A percentile compares a stretch with the other conserved stretches of the same genome.
phyloP scores from a whole-genome alignment of 1,140 invertebrate species.

The Drosophila repletoides region DNA sequence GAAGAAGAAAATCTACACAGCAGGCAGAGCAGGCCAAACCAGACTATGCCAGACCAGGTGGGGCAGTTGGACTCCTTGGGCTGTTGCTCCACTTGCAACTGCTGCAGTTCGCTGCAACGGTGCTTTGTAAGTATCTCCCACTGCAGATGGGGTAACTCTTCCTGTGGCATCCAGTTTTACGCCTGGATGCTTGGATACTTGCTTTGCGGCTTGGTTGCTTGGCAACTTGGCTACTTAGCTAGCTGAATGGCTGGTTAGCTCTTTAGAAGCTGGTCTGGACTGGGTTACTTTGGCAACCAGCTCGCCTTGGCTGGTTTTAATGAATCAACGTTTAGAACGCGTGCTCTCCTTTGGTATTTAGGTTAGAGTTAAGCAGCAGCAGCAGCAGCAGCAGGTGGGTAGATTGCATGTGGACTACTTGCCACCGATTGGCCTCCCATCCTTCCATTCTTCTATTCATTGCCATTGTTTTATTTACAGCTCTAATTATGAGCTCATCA shows the following conservation, averaged over 20 bases:
- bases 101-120: conserved; percentile 60
- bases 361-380: conserved; percentile 22
- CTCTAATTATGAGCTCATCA: conserved; percentile 36
- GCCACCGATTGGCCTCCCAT: not conserved
- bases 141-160: conserved; percentile 18
- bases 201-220: not conserved
- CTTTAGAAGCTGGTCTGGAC: not conserved
- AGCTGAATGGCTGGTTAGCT: not conserved
- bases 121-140: conserved; percentile 36
- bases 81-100: conserved; percentile 59
- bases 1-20: conserved; percentile 7
- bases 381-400: conserved; percentile 5
- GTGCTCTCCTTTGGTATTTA: conserved; percentile 34
- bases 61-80: conserved; percentile 43
- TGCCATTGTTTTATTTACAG: conserved; percentile 6
- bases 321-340: conserved; percentile 22
- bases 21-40: conserved; percentile 1
- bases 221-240: conserved; percentile 4
- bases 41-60: conserved; percentile 26
- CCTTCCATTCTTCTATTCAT: not conserved
- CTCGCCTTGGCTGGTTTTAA: conserved; percentile 19
- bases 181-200: conserved; percentile 21
- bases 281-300: not conserved
- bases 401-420: conserved; percentile 24
- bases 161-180: conserved; percentile 48